Evolutionary conservation across 2,888 invertebrate genomes (phyloP), one percentile per base, ranked within the genome.

Genomic region (Crocallis elinguaria): DNA sequence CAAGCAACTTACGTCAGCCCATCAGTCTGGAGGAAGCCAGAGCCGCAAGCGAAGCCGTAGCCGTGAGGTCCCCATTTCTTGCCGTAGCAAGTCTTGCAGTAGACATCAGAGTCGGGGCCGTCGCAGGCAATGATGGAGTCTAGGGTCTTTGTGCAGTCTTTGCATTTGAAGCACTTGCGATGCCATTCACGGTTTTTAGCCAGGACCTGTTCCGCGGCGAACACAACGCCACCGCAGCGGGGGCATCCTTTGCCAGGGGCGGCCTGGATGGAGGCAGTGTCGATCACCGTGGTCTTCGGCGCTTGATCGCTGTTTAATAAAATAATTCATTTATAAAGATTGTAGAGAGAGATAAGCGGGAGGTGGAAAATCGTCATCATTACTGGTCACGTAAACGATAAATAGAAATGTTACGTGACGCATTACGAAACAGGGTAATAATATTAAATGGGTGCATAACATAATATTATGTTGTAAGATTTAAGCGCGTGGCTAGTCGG

Each of bases 51-150:
- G 82, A 98, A 98, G 52, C 98, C 98, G 79, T 98, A 98, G 57
- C 98, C 98, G 84, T 98, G 98, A 45, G 98, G 98, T 73, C 98
- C 99, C 95, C 96, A 98, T 87, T 97, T 98, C 92, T 98, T 98
- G 75, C 98, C 98, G 85, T 99, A 98, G 90, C 99, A 99, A 76
- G 97, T 97, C 90, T 97, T 98, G 92, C 99, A 99, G 90, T 97
- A 99, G 60, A 99, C 95, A 69, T 98, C 97, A 60, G 94, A 94
- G 75, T 98, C 97, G 45, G 98, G 98, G 37, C 97, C 97, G 79
- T 98, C 98, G 78, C 98, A 98, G 68, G 98, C 98, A 74, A 96
- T 98, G 81, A 98, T 98, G 43, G 98, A 98, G 83, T 99, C 99
- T 71, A 99, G 93, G 59, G 98, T 96, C 88, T 98, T 98, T 72